Conservation (phyloP, 2,888 invertebrate genomes). For the Loripinus fragilis region DNA sequence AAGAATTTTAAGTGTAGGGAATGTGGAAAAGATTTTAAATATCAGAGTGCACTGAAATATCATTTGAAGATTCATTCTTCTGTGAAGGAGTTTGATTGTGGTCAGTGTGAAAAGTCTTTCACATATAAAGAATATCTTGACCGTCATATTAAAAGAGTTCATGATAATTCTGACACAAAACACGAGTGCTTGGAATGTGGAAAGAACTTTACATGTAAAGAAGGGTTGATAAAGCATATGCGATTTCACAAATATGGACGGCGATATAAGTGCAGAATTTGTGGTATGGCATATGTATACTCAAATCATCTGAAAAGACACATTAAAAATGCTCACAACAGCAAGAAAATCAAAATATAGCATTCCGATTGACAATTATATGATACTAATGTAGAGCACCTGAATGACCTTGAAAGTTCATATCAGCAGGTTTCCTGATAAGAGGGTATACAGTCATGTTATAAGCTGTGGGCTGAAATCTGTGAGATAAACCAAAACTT, state of each 20-base stretch:
- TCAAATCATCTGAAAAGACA: not conserved
- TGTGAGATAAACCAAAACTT: too few species aligned
- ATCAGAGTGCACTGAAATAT: not conserved
- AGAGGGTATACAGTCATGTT: too few species aligned
- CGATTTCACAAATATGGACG: not conserved
- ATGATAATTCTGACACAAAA: not conserved
- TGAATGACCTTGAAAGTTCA: too few species aligned
- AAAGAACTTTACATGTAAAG: not conserved
- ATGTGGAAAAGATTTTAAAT: not conserved
- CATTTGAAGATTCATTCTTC: not conserved
- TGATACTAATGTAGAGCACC: too few species aligned
- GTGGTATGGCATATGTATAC: not conserved
- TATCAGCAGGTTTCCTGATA: too few species aligned
- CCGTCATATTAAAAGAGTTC: not conserved
- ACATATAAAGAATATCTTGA: not conserved
- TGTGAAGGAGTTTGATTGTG: not conserved
- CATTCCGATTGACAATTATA: too few species aligned
- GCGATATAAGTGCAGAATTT: not conserved
- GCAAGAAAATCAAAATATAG: not conserved
- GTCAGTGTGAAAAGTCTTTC: not conserved
- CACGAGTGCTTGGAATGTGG: not conserved
- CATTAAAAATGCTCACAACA: not conserved
- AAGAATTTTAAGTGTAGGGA: not conserved
- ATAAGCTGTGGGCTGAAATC: too few species aligned
- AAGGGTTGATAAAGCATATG: not conserved